Percentiles rank a stretch among this genome's conserved stretches.
Evolutionary conservation across 2,113 vertebrate species (phyloP).

Genomic region (Elephantulus edwardii): DNA sequence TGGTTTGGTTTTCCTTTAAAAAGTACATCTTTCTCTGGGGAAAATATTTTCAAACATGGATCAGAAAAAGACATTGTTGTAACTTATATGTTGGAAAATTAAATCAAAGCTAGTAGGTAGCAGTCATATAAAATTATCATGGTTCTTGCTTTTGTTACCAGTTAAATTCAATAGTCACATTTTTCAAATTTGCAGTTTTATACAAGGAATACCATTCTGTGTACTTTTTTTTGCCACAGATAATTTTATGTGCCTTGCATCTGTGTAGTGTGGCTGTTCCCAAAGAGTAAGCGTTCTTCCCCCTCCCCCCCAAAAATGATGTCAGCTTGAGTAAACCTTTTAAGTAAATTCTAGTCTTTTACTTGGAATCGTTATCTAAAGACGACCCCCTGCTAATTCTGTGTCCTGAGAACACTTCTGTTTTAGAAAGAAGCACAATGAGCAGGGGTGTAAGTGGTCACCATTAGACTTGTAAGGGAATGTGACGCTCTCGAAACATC

Average conservation of each 20-base stretch:
- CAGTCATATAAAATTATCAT: constrained; percentile 6
- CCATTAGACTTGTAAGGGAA: constrained; percentile 67
- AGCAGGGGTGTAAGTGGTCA: constrained; percentile 47
- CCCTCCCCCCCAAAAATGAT: not conserved
- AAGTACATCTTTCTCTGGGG: not conserved
- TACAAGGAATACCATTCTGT: constrained; percentile 38
- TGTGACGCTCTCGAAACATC: constrained; percentile 74
- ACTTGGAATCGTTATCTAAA: not conserved
- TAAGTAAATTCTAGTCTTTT: constrained; percentile 31
- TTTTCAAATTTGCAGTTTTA: constrained; percentile 28
- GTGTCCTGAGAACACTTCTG: not conserved
- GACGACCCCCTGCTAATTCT: no score
- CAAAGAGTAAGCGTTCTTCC: no score
- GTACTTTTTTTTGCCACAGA: constrained; percentile 30
- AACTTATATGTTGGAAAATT: not conserved
- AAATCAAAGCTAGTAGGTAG: not conserved
- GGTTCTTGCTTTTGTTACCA: constrained; percentile 25
- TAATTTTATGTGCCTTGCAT: constrained; percentile 44
- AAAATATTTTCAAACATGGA: constrained; percentile 17
- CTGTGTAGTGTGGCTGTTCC: no score
- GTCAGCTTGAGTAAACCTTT: constrained; percentile 1
- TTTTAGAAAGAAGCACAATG: not conserved
- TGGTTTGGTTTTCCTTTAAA: not conserved
- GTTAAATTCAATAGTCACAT: not conserved
- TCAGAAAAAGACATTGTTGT: constrained; percentile 13